These are phyloP conservation scores for Oreochromis niloticus DNA, from an alignment of 2,113 vertebrate species.

Conservation along the genomic window DNA sequence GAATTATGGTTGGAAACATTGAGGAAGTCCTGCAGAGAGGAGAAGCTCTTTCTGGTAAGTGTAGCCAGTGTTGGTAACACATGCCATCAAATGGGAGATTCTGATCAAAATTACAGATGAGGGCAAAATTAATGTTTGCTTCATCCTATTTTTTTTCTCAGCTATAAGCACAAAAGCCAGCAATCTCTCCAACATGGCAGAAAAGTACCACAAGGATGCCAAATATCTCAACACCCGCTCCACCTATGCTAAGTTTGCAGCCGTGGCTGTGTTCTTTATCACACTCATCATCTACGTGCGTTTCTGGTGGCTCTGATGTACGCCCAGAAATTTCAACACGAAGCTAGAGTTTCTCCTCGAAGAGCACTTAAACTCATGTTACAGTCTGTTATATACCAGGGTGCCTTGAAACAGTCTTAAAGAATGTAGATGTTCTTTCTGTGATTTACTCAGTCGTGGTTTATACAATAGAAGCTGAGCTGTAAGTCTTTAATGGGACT, in stretches of 20 bases:
- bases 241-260: conserved; percentile 91
- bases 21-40: conserved; percentile 94
- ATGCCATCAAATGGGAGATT: not conserved
- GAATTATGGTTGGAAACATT: conserved; percentile 98
- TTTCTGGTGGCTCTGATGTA: conserved; percentile 95
- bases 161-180: conserved; percentile 93
- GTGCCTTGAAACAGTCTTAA: conserved; percentile 1
- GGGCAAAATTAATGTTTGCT: not conserved
- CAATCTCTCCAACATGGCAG: conserved; percentile 88
- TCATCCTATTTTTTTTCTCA: conserved; percentile 39
- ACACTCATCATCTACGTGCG: conserved; percentile 91
- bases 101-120: not conserved
- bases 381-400: not conserved
- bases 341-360: not conserved
- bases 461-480: not conserved
- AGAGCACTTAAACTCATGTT: not conserved
- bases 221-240: conserved; percentile 97
- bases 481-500: not conserved
- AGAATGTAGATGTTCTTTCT: not conserved
- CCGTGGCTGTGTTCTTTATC: conserved; percentile 86
- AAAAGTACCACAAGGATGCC: conserved; percentile 94
- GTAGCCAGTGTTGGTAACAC: not conserved
- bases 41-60: conserved; percentile 90
- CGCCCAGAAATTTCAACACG: not conserved
- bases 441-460: not conserved